Evolutionary conservation across 2,797 vertebrate genomes (phyloP).

Genomic region (Enteromius argenteus): DNA sequence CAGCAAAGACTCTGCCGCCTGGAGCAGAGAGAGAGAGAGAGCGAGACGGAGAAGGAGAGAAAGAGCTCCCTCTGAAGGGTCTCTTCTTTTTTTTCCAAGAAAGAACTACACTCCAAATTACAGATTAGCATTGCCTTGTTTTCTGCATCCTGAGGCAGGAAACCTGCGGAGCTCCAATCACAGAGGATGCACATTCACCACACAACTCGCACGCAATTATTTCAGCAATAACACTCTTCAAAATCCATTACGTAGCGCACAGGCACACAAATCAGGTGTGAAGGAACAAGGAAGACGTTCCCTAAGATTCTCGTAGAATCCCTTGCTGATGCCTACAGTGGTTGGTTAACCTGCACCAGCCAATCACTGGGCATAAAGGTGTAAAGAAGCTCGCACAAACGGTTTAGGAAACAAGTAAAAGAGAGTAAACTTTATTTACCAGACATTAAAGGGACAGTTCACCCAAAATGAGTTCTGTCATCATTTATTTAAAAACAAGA

Average conservation of each 20-base stretch:
- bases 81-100: slow-evolving; percentile 70
- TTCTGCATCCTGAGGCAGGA: slow-evolving; percentile 47
- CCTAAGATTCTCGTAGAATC: not conserved
- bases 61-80: slow-evolving; percentile 72
- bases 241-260: slow-evolving; percentile 36
- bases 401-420: not conserved
- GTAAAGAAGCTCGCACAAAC: not conserved
- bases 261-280: slow-evolving; percentile 41
- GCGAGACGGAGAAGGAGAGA: slow-evolving; percentile 70
- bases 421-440: not conserved
- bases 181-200: slow-evolving; percentile 55
- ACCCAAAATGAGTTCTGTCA: not conserved
- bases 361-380: not conserved
- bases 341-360: not conserved
- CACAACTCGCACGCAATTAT: slow-evolving; percentile 38
- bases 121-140: slow-evolving; percentile 70
- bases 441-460: slow-evolving; percentile 1
- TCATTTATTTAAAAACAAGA: not conserved
- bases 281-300: slow-evolving; percentile 23
- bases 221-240: slow-evolving; percentile 28
- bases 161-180: slow-evolving; percentile 64
- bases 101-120: slow-evolving; percentile 76
- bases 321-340: not conserved
- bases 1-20: slow-evolving; percentile 80
- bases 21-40: slow-evolving; percentile 58